Evolutionary conservation across 2,888 invertebrate species (phyloP).

Genomic region (Thecophora atra): DNA sequence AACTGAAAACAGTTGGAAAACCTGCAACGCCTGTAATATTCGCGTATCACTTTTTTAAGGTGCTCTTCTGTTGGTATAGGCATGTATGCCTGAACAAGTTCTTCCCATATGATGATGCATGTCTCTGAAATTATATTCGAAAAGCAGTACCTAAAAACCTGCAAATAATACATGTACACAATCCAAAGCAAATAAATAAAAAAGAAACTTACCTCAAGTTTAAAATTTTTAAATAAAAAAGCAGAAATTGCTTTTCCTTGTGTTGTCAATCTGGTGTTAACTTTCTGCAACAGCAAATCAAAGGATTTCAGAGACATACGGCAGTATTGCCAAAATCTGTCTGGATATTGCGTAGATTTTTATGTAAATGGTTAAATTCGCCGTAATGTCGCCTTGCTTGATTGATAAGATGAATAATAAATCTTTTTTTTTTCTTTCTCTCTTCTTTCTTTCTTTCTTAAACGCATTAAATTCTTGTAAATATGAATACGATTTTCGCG

Average conservation of each 20-base stretch:
- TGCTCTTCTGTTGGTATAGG: constrained; percentile 30
- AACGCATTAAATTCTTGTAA: constrained; percentile 35
- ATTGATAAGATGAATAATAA: constrained; percentile 32
- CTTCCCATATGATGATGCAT: constrained; percentile 38
- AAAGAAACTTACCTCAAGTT: constrained; percentile 28
- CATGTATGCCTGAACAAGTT: constrained; percentile 29
- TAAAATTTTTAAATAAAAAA: too few species aligned
- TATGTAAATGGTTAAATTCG: constrained; percentile 32
- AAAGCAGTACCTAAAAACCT: constrained; percentile 36
- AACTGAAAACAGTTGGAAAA: constrained; percentile 34
- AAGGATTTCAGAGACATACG: constrained; percentile 27
- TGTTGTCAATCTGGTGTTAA: constrained; percentile 31
- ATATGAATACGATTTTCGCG: constrained; percentile 33
- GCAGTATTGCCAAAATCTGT: constrained; percentile 31
- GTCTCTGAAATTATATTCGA: constrained; percentile 35
- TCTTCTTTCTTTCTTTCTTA: constrained; percentile 33
- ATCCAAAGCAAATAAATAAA: constrained; percentile 35
- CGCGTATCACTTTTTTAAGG: constrained; percentile 35
- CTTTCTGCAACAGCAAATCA: constrained; percentile 29
- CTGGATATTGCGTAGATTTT: constrained; percentile 30
- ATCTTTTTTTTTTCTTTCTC: constrained; percentile 27
- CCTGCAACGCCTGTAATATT: constrained; percentile 31
- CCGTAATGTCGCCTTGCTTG: constrained; percentile 33
- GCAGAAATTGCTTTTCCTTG: constrained; percentile 33
- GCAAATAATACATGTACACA: constrained; percentile 34